Base-by-base conservation (phyloP, 2,113 vertebrate genomes). In the Alosa alosa region DNA sequence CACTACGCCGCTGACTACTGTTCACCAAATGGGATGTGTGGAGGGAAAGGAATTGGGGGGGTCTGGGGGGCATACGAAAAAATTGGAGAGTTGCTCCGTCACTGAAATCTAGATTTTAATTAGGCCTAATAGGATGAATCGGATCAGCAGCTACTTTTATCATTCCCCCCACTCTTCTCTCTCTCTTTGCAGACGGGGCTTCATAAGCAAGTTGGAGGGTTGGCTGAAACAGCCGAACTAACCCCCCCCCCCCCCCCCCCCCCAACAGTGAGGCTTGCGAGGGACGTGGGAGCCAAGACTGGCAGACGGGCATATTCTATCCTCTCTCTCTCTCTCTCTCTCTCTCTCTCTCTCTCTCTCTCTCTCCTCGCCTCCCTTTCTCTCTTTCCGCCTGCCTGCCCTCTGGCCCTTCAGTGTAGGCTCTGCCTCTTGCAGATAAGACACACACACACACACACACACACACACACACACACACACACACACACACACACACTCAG, bases 401-500 rank as follows among this genome's bases (percentile, higher is more conserved):
- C 90, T 82, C 88, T 83, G 82, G 89, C 91, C 89, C 88, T 87
- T 52, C 85, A n/a, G 88, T 89, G 89, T 87, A 89, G 89, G 90
- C 91, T 93, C 92, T 94, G 94, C 91, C 94, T 88, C 88, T 87
- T 90, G 87, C 92, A 93, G 95, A 94, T 94, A 94, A 94, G 92
- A 93, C 89, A 88, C 93, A 88, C 85, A 81, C 55, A 78, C 36
- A 64, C 6, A 60, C 22, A 83, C 45, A 84, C 64, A 78, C 64
- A 85, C 84, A 86, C 86, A 85, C 83, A 87, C 87, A 82, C 46
- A 86, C 88, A 60, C 85, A 82, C 18, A 3, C 57, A 64, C 57
- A 60, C 17, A n/a, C 2, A 60, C 55, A 85, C 82, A n/a, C n/a
- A n/a, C n/a, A n/a, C n/a, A n/a, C n/a, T n/a, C n/a, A n/a, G n/a